These are phyloP conservation scores for Habrosyne pyritoides DNA, from an alignment of 2,888 invertebrate genomes.

Conservation along the genomic window DNA sequence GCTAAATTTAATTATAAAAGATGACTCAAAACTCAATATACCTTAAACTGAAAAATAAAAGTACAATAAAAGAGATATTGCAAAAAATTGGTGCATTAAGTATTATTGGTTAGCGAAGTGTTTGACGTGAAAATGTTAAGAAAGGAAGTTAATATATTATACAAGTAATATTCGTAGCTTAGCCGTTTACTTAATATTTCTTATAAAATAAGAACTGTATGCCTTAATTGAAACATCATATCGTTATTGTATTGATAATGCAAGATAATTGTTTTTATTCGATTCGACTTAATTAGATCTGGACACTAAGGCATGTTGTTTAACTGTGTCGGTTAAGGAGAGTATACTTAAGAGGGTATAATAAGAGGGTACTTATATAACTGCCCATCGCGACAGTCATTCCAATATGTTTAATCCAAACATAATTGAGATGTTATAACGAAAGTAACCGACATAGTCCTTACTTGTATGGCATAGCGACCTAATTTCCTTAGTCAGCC, in stretches of 20 bases:
- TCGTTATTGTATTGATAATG: conserved; percentile 80
- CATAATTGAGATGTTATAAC: too few species aligned
- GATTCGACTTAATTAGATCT: neutral
- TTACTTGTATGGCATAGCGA: neutral
- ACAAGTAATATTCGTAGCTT: conserved; percentile 46
- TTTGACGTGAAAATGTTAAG: conserved; percentile 24
- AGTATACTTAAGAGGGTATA: too few species aligned
- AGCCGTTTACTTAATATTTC: conserved; percentile 60
- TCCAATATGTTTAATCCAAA: too few species aligned
- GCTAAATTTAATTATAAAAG: conserved; percentile 1
- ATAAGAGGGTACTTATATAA: too few species aligned
- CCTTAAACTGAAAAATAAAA: conserved; percentile 28
- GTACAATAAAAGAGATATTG: conserved; percentile 38
- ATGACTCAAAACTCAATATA: neutral
- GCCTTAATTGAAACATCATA: conserved; percentile 80
- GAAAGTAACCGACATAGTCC: too few species aligned
- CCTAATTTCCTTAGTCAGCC: neutral
- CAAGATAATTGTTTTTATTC: conserved; percentile 42
- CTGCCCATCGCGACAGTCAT: too few species aligned
- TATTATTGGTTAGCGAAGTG: conserved; percentile 31
- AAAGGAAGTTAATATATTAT: conserved; percentile 20
- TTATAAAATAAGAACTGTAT: conserved; percentile 80
- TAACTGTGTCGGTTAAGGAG: too few species aligned
- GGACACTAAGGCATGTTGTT: neutral
- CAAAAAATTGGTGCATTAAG: conserved; percentile 46